These are phyloP conservation scores for Anas platyrhynchos DNA, from an alignment of 2,113 vertebrate species.

Conservation along the genomic window DNA sequence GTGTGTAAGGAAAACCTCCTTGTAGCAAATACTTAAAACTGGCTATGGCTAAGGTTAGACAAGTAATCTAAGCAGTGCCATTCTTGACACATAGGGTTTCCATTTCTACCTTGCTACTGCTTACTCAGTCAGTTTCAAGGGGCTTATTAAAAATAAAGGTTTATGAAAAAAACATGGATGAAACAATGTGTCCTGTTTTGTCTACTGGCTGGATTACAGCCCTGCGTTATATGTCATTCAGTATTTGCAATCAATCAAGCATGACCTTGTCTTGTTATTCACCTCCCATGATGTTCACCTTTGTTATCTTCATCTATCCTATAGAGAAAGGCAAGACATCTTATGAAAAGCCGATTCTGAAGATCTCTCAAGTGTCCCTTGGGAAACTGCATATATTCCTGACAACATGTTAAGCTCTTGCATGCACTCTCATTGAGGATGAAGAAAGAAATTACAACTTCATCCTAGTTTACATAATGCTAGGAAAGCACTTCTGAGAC, in stretches of 20 bases:
- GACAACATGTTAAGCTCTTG: neutral
- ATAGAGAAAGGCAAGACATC: neutral
- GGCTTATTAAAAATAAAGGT: neutral
- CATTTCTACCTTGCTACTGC: neutral
- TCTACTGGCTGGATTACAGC: neutral
- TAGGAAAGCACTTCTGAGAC: constrained; percentile 38
- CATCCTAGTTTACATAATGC: neutral
- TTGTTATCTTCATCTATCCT: neutral
- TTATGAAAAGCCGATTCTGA: neutral
- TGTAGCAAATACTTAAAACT: neutral
- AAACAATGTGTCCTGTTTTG: neutral
- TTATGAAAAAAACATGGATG: neutral
- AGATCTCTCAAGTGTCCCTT: neutral
- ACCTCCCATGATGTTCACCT: neutral
- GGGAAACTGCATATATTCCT: neutral
- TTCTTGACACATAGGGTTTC: neutral
- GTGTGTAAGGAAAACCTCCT: neutral
- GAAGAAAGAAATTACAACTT: constrained; percentile 13
- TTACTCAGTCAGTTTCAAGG: neutral
- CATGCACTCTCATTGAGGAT: neutral
- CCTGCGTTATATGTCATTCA: neutral
- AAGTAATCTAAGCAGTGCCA: neutral
- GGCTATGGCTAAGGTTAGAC: neutral
- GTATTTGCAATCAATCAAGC: neutral
- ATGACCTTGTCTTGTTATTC: neutral